A percentile compares a stretch with the other conserved stretches of the same genome.
Conservation (phyloP, 2,797 vertebrate species). For the Gymnodraco acuticeps region DNA sequence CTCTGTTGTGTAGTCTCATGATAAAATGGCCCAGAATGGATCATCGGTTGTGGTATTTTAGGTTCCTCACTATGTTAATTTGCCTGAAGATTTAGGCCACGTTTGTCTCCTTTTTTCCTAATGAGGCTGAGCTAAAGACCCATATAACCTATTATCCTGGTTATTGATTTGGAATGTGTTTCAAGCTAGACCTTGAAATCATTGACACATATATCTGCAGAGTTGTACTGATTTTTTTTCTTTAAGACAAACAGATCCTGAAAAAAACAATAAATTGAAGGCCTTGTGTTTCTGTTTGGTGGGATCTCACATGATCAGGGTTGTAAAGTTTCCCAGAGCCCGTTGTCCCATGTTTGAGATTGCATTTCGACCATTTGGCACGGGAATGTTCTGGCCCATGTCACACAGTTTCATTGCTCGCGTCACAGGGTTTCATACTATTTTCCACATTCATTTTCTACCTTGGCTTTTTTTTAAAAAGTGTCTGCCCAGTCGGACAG, state of each 20-base stretch:
- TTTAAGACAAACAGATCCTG: slow-evolving; percentile 7
- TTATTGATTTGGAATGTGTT: slow-evolving; percentile 71
- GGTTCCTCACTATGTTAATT: slow-evolving; percentile 76
- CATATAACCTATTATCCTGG: slow-evolving; percentile 73
- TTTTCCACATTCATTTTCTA: slow-evolving; percentile 77
- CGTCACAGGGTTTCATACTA: slow-evolving; percentile 70
- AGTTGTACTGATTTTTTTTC: neutral
- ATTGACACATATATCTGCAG: slow-evolving; percentile 30
- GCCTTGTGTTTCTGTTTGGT: slow-evolving; percentile 42
- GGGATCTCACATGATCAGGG: slow-evolving; percentile 39
- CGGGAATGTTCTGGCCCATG: slow-evolving; percentile 51
- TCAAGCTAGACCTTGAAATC: slow-evolving; percentile 59
- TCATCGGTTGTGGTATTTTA: slow-evolving; percentile 78
- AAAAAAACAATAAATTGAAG: slow-evolving; percentile 16
- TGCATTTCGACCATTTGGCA: slow-evolving; percentile 63
- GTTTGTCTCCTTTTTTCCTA: slow-evolving; percentile 73
- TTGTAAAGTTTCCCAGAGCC: slow-evolving; percentile 39
- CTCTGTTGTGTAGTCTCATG: slow-evolving; percentile 62
- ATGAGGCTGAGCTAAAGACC: slow-evolving; percentile 78
- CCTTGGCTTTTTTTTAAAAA: slow-evolving; percentile 78
- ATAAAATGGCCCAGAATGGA: slow-evolving; percentile 76
- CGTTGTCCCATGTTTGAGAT: slow-evolving; percentile 57
- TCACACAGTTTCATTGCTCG: slow-evolving; percentile 57
- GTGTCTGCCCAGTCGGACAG: slow-evolving; percentile 73
- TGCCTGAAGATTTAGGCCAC: slow-evolving; percentile 83